Evolutionary conservation across 2,113 vertebrate genomes (phyloP), one percentile per base, ranked within the genome.

Genomic region (Phoxinus phoxinus): DNA sequence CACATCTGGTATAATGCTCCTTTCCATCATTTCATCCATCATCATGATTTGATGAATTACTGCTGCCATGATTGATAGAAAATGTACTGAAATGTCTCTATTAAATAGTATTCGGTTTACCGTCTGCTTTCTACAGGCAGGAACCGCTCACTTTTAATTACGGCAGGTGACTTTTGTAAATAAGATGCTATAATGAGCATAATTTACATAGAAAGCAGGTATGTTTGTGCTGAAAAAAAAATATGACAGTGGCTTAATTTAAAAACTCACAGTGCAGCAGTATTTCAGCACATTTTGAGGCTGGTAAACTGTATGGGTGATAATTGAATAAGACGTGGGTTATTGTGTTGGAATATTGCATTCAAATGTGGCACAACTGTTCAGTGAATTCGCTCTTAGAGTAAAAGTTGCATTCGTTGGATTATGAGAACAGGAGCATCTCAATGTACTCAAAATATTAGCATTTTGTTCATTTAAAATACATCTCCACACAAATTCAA

Each of bases 141-240:
- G 6, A 74, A 27, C 46, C 25, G 6, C 23, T 15, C 71, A 46
- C 41, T 12, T 46, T 46, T 74, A 76, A 48, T 53, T 53, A 76
- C 27, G 4, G 46, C 25, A 19, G 74, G 46, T 76, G 25, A 76
- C 27, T 30, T 71, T 53, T 53, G 46, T 30, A 27, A 53, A 32
- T 30, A 53, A 32, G 46, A 23, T 6, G 17, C 27, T 53, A 51
- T 30, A 76, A 32, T 53, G 25, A 32, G 6, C 2, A 25, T 32
- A 76, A 30, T 53, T 76, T 53, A 27, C 25, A 76, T 76, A 76
- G 48, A 76, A 51, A 76, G 46, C 48, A 76, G 46, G 46, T 46
- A 74, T 46, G 23, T 74, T 73, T 73, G 41, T 48, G 71, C 41
- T 7, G n/a, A 17, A 74, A 61, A 32, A 35, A 44, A 46, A 72